phyloP scores from a whole-genome alignment of 2,113 vertebrate species.

The Pedetes capensis region DNA sequence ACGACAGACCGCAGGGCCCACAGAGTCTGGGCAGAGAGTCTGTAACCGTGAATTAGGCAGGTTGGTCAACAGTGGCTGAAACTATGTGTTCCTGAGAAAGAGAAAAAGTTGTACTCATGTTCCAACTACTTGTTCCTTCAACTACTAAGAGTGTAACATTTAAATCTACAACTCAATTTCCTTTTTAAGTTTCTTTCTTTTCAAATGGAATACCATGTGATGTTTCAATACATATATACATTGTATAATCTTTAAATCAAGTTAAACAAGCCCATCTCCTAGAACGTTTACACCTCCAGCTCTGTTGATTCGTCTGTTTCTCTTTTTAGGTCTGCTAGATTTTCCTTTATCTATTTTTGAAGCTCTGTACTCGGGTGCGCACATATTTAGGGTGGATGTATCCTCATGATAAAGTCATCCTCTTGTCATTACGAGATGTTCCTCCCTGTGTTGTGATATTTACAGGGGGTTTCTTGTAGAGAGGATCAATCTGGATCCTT shows the following conservation, averaged over 20 bases:
- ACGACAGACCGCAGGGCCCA: not conserved
- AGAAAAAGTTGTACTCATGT: not conserved
- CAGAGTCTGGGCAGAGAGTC: not conserved
- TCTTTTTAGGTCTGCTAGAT: not conserved
- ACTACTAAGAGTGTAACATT: not conserved
- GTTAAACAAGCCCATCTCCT: not conserved
- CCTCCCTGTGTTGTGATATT: not conserved
- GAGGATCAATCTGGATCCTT: not conserved
- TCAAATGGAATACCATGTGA: not conserved
- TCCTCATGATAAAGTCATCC: not conserved
- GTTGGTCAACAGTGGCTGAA: no score
- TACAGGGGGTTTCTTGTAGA: not conserved
- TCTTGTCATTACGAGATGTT: not conserved
- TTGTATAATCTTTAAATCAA: no score
- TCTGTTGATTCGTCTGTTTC: not conserved
- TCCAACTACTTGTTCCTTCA: not conserved
- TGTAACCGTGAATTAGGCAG: no score
- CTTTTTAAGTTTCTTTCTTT: not conserved
- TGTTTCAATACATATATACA: fast-evolving
- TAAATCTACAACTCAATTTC: no score
- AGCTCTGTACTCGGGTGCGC: not conserved
- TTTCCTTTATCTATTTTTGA: not conserved
- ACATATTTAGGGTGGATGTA: not conserved
- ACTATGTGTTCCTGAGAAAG: not conserved
- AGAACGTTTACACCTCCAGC: fast-evolving